Base-by-base conservation (phyloP, 2,888 invertebrate species). In the Drosophila meridionalis region DNA sequence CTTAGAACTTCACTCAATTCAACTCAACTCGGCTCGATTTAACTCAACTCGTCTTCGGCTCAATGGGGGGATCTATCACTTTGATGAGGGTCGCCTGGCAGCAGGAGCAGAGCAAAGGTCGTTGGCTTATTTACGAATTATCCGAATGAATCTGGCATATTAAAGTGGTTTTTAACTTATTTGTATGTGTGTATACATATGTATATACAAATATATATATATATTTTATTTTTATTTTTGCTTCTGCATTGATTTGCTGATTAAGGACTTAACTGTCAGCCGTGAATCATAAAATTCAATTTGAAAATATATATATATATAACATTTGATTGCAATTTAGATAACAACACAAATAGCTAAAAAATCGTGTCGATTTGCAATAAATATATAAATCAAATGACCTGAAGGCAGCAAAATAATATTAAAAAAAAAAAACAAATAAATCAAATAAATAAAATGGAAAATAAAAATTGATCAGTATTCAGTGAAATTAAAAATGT, bases 21-120 rank as follows among this genome's bases (percentile, higher is more conserved):
- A 43, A 28, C 62, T 68, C 58, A 50, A 59, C 50, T 58, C 78
- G 36, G 20, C 62, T 34, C 12, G 26, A 28, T 38, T 36, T 53
- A 38, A 36, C 53, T 36, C 68, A 53, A 40, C 56, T 73, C 56
- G 76, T 55, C 53, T 65, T 7, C 61, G 57, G 57, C 67, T 81
- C 68, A 78, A 81, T 81, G 82, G 78, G 76, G 73, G 74, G 72
- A 88, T 84, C 84, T 88, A 84, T 84, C 84, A 90, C 60, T 85
- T 88, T 84, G 84, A 84, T 76, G 90, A 84, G 84, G 84, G 90
- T 89, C 66, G 70, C 52, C 55, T 64, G 42, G 50, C 57, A 48
- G 36, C 28, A 58, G 43, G 26, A 40, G 65, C 14, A 40, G 50
- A 36, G 59, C 61, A 60, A 60, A 66, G 82, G 78, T 81, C 78